These are phyloP conservation scores for Lasioglossum baleicum DNA, from an alignment of 1,140 invertebrate genomes.

Conservation along the genomic window DNA sequence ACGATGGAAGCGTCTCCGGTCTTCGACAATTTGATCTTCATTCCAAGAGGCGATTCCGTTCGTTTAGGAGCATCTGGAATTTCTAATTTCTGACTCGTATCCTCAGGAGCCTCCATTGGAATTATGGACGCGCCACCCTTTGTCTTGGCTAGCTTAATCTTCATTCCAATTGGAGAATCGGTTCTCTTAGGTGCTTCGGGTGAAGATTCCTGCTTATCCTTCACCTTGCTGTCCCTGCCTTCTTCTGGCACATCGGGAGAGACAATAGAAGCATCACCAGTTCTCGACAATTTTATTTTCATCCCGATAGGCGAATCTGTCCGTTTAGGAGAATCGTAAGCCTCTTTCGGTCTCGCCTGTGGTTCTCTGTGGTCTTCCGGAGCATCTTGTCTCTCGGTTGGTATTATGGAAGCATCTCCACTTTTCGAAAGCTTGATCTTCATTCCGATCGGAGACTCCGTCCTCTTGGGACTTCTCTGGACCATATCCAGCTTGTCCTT, in stretches of 20 bases:
- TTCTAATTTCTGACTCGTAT: constrained; percentile 66
- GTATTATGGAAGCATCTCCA: constrained; percentile 76
- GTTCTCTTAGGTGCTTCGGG: constrained; percentile 67
- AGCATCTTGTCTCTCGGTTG: constrained; percentile 56
- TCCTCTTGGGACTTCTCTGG: constrained; percentile 61
- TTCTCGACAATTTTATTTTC: constrained; percentile 74
- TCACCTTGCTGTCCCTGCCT: constrained; percentile 42
- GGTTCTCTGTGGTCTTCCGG: constrained; percentile 47
- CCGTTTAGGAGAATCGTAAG: constrained; percentile 64
- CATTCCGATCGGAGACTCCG: constrained; percentile 75
- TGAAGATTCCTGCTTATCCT: constrained; percentile 61
- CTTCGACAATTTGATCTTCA: constrained; percentile 68
- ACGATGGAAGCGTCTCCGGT: constrained; percentile 67
- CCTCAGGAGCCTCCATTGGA: constrained; percentile 58
- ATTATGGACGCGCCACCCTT: constrained; percentile 70
- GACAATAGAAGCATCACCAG: constrained; percentile 75
- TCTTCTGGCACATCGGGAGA: constrained; percentile 65
- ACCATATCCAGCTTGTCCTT: constrained; percentile 62
- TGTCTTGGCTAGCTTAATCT: constrained; percentile 73
- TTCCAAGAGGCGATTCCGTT: constrained; percentile 67
- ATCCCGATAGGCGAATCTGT: constrained; percentile 74
- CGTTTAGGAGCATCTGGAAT: constrained; percentile 61
- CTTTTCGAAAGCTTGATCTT: constrained; percentile 77
- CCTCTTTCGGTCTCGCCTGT: constrained; percentile 51
- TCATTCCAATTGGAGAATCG: constrained; percentile 74